Base-by-base conservation (phyloP, 2,797 vertebrate genomes). In the Poecilia wingei region DNA sequence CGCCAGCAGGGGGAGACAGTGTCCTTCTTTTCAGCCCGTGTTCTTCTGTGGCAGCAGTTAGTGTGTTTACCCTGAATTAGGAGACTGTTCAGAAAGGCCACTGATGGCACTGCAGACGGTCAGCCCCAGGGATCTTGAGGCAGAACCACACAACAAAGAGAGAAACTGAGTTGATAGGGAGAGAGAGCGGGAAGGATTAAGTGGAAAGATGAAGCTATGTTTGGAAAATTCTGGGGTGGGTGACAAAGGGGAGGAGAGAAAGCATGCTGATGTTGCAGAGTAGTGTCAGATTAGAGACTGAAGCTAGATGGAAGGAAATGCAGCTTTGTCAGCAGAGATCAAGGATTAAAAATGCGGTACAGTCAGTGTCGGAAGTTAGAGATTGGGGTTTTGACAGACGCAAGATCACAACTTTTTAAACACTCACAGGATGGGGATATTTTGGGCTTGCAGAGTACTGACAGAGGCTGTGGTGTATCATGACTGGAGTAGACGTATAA, bases 381-480 rank as follows among this genome's bases (percentile, higher is more conserved):
- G 22, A 36, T 20, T 39, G 61, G 77, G 77, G 71, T 41, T 82
- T 69, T 83, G 43, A 64, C 25, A 77, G 22, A 83, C 0, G 6
- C 49, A 46, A 53, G 57, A 76, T 91, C 87, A 89, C 89, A 39
- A 92, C 74, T 91, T 89, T 91, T 91, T 93, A 77, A 94, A 72
- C 59, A 70, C 70, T 51, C 75, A 80, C 45, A 31, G 77, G 79
- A 47, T 46, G 20, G 84, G 84, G 84, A 80, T 86, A 88, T 89
- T 93, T 92, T 89, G 80, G 81, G 83, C 47, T 64, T 75, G 53
- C 79, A 66, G 59, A 66, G 71, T 75, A 81, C 76, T 82, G 79
- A 75, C 77, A 82, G 76, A 59, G 43, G 3, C 47, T 39, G 79
- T 69, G 36, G 57, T 79, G 76, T 79, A 69, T 86, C 80, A 66